phyloP scores from a whole-genome alignment of 2,113 vertebrate species.

The human (Homo sapiens) region GRCh38 chr6:12639501-12640000 shows the following conservation, averaged over 20 bases:
- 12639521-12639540: too few species aligned
- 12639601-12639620: too few species aligned
- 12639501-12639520: too few species aligned
- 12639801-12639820: not conserved
- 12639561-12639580: too few species aligned
- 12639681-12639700: not conserved
- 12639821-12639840: not conserved
- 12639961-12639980: not conserved
- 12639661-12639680: not conserved
- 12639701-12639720: not conserved
- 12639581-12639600: too few species aligned
- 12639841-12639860: not conserved
- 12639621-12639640: too few species aligned
- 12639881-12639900: not conserved
- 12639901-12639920: not conserved
- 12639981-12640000: not conserved
- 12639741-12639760: not conserved
- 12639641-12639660: too few species aligned
- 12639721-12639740: not conserved
- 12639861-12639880: not conserved
- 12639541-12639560: too few species aligned
- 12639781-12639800: not conserved
- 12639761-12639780: not conserved
- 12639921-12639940: not conserved
- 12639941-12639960: not conserved